Conservation (phyloP, 64 coral and sea anemone species). For the Stichodactyla helianthus region DNA sequence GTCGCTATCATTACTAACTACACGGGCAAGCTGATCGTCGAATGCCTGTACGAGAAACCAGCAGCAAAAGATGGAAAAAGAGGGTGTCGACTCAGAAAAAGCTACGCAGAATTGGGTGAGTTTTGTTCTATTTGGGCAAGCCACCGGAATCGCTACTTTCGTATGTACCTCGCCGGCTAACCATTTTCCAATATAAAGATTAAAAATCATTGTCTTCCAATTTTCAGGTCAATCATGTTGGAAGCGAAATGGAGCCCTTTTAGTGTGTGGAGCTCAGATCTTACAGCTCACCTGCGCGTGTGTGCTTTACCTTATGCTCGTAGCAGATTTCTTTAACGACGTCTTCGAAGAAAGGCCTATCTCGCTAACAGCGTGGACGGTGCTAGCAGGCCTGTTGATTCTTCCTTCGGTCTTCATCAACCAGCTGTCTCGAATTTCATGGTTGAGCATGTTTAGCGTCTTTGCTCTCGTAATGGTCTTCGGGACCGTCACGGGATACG, state of each 20-base stretch:
- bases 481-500: slow-evolving; percentile 71
- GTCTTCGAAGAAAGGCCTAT: slow-evolving; percentile 65
- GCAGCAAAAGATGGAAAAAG: slow-evolving; percentile 24
- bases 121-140: background rate
- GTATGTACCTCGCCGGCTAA: too few relatives aligned
- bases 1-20: slow-evolving; percentile 87
- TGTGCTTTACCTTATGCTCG: slow-evolving; percentile 82
- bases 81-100: slow-evolving; percentile 52
- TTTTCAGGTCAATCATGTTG: slow-evolving; percentile 51
- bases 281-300: slow-evolving; percentile 90
- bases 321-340: slow-evolving; percentile 97
- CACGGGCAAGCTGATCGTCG: slow-evolving; percentile 91
- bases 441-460: slow-evolving; percentile 97
- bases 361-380: slow-evolving; percentile 61
- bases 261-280: slow-evolving; percentile 41
- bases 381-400: slow-evolving; percentile 74
- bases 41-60: slow-evolving; percentile 81
- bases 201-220: too few relatives aligned
- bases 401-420: slow-evolving; percentile 94
- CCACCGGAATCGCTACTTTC: too few relatives aligned
- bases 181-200: too few relatives aligned
- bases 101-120: slow-evolving; percentile 86
- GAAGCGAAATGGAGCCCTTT: slow-evolving; percentile 28
- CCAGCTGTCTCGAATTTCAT: slow-evolving; percentile 79
- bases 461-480: slow-evolving; percentile 83